Percentiles rank a stretch among this genome's conserved stretches.
phyloP scores from a whole-genome alignment of 23 tunicate species.

The Trididemnum miniatum region DNA sequence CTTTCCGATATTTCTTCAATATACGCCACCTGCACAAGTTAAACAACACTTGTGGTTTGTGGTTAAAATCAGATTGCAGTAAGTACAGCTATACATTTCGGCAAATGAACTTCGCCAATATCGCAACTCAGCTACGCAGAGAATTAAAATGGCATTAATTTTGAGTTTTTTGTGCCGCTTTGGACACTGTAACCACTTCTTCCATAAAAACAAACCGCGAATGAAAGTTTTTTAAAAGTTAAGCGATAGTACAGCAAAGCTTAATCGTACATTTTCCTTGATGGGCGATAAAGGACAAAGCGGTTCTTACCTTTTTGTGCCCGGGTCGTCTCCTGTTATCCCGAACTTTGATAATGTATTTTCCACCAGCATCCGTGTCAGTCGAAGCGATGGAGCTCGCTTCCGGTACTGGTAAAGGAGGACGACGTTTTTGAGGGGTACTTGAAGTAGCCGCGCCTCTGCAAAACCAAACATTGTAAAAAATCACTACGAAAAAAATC shows the following conservation, averaged over 20 bases:
- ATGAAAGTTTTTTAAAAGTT: too few species aligned
- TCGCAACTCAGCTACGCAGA: too few species aligned
- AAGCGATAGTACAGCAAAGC: neutral
- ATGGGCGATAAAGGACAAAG: neutral
- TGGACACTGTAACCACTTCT: too few species aligned
- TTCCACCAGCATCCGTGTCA: constrained; percentile 47
- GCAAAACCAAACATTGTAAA: neutral
- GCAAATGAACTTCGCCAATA: too few species aligned
- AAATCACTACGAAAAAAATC: too few species aligned
- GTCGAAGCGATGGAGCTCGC: constrained; percentile 69
- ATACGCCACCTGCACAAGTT: constrained; percentile 31
- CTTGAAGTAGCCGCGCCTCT: constrained; percentile 38
- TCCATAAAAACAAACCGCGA: too few species aligned
- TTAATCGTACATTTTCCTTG: neutral
- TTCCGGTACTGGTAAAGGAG: constrained; percentile 38
- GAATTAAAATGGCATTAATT: too few species aligned
- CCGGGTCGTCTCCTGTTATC: neutral
- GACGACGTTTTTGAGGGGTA: constrained; percentile 49
- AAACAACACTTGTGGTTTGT: neutral
- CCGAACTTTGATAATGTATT: neutral
- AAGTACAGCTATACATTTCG: too few species aligned
- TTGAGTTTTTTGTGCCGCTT: too few species aligned
- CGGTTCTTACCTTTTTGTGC: constrained; percentile 5
- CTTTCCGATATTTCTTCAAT: constrained; percentile 49
- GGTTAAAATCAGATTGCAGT: too few species aligned